These are phyloP conservation scores for Ptilonorhynchus violaceus DNA, from an alignment of 2,113 vertebrate species.

Conservation along the genomic window DNA sequence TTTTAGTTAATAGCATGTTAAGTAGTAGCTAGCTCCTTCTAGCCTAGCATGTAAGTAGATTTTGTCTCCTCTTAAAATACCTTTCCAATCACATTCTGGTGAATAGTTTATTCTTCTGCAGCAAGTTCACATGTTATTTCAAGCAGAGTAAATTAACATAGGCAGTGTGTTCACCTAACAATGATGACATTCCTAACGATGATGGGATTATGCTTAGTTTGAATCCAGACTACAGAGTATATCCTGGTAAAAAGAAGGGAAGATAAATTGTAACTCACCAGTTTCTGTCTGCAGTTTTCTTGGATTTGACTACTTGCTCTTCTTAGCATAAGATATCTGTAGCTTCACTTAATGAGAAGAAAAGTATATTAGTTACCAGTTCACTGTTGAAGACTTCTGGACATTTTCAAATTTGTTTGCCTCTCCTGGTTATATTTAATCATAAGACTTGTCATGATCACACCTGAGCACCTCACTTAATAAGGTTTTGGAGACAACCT, in stretches of 20 bases:
- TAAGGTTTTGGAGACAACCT: neutral
- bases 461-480: neutral
- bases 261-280: neutral
- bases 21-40: neutral
- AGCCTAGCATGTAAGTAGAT: neutral
- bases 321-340: neutral
- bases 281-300: neutral
- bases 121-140: neutral
- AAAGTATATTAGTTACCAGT: neutral
- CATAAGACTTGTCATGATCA: neutral
- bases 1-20: neutral
- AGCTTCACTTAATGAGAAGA: neutral
- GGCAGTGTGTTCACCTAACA: neutral
- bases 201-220: neutral
- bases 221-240: neutral
- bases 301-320: neutral
- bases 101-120: neutral
- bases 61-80: slow-evolving; percentile 16
- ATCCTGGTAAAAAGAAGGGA: neutral
- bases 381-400: neutral
- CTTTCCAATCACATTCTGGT: neutral
- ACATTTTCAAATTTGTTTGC: neutral
- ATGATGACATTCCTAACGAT: neutral
- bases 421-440: neutral
- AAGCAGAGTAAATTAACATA: neutral